Conservation (phyloP, 2,113 vertebrate species). For the Apeltes quadracus region DNA sequence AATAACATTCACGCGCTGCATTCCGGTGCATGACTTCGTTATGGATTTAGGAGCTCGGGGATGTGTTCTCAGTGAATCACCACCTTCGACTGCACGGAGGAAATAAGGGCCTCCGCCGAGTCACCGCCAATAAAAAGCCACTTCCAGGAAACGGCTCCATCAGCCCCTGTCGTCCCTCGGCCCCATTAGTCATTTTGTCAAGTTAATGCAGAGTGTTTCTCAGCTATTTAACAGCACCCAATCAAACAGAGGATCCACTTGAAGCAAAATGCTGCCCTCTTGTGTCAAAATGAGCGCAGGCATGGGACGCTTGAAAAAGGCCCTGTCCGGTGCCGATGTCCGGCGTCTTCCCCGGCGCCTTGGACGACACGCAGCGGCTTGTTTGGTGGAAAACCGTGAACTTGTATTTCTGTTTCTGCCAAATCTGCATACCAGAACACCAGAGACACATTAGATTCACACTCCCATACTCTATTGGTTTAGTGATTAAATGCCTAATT, state of each 20-base stretch:
- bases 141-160: constrained; percentile 37
- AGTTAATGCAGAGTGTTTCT: constrained; percentile 7
- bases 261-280: constrained; percentile 69
- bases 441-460: not conserved
- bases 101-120: too few species aligned
- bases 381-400: fast-evolving
- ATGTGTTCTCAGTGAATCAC: constrained; percentile 52
- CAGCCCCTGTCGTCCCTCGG: not conserved
- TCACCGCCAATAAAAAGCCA: constrained; percentile 42
- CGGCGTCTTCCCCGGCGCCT: not conserved
- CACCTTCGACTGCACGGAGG: not conserved
- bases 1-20: constrained; percentile 35
- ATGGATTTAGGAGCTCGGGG: constrained; percentile 11
- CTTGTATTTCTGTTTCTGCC: fast-evolving
- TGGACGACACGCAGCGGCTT: not conserved
- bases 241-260: not conserved
- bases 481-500: not conserved
- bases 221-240: not conserved
- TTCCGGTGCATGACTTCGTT: constrained; percentile 38
- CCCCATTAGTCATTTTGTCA: constrained; percentile 21
- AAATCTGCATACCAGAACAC: not conserved
- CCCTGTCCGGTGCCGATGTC: fast-evolving
- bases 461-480: not conserved
- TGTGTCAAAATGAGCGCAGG: constrained; percentile 26
- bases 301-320: not conserved